These are phyloP conservation scores for Tenthredo livida DNA, from an alignment of 2,888 invertebrate genomes.

Conservation along the genomic window DNA sequence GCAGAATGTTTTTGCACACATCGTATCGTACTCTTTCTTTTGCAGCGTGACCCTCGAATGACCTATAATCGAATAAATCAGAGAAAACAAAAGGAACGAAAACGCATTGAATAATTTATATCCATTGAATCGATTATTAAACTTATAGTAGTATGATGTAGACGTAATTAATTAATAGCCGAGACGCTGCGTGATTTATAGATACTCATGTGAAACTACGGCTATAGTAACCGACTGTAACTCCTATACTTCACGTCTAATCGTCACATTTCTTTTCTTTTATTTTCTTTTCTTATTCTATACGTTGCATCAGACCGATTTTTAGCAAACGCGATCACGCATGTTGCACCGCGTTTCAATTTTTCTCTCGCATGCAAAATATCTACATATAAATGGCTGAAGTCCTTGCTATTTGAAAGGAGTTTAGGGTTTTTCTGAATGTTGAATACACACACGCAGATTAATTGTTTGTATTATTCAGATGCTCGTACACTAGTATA, in stretches of 20 bases:
- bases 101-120: slow-evolving; percentile 34
- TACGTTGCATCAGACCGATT: no score
- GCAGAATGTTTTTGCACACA: not conserved
- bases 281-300: not conserved
- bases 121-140: slow-evolving; percentile 12
- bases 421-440: not conserved
- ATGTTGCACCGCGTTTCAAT: not conserved
- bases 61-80: slow-evolving; percentile 31
- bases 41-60: not conserved
- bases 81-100: not conserved
- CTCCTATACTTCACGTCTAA: not conserved
- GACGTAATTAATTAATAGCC: not conserved
- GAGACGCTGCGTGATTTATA: not conserved
- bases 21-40: not conserved
- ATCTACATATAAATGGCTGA: not conserved
- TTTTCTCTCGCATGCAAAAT: not conserved
- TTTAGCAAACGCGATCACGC: no score
- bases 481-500: not conserved
- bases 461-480: not conserved
- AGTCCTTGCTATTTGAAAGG: not conserved
- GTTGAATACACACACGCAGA: not conserved
- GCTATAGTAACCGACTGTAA: not conserved
- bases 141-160: not conserved
- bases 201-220: not conserved
- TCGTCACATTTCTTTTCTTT: not conserved